These are phyloP conservation scores for Zeugodacus cucurbitae DNA, from an alignment of 1,140 invertebrate genomes.

Conservation along the genomic window DNA sequence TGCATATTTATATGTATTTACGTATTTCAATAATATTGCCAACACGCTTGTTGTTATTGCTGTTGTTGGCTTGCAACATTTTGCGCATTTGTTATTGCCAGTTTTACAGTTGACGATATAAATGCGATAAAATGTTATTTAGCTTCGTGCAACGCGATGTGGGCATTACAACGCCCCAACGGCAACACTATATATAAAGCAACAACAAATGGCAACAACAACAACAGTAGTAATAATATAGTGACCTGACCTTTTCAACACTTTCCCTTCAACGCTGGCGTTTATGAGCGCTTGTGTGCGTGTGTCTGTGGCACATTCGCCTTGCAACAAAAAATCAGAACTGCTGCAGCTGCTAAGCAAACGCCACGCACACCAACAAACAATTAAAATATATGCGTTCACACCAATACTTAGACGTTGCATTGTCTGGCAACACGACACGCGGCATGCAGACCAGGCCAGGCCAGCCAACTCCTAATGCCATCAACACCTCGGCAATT, in stretches of 20 bases:
- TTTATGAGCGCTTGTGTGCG: neutral
- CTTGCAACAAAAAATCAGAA: neutral
- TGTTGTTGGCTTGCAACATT: constrained; percentile 1
- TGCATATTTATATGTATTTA: neutral
- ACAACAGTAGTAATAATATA: neutral
- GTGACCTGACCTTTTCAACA: neutral
- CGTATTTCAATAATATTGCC: neutral
- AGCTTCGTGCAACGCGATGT: neutral
- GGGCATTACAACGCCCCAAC: constrained; percentile 11
- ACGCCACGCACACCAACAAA: neutral
- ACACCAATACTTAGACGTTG: neutral
- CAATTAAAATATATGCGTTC: neutral
- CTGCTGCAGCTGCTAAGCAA: constrained; percentile 1
- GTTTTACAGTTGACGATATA: constrained; percentile 41
- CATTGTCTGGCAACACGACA: neutral
- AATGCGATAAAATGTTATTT: constrained; percentile 39
- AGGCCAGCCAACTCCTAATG: neutral
- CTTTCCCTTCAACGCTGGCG: neutral
- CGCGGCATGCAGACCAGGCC: neutral
- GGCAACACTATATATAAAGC: neutral
- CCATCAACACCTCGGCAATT: constrained; percentile 19
- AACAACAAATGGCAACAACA: neutral
- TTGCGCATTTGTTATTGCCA: neutral
- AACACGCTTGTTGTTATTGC: neutral
- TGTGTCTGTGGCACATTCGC: neutral